Conservation (phyloP, 1,140 invertebrate species). For the Panulirus ornatus region DNA sequence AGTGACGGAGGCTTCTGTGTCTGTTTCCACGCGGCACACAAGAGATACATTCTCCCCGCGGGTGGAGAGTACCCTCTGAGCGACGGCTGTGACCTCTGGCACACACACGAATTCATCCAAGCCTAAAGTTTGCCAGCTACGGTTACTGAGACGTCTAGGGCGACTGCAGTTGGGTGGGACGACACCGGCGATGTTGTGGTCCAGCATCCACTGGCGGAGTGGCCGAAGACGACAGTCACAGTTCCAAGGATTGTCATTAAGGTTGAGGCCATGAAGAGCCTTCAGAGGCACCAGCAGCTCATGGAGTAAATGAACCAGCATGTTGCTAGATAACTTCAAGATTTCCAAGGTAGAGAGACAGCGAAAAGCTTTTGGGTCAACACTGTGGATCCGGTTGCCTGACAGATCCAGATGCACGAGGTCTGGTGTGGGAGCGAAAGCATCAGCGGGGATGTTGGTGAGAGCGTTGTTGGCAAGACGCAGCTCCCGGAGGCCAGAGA, state of each 20-base stretch:
- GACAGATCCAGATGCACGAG: slow-evolving; percentile 86
- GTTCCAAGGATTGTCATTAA: slow-evolving; percentile 90
- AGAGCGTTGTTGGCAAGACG: slow-evolving; percentile 87
- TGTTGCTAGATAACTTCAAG: slow-evolving; percentile 87
- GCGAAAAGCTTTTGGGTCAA: slow-evolving; percentile 85
- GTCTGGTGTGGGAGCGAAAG: slow-evolving; percentile 84
- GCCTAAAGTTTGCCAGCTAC: slow-evolving; percentile 86
- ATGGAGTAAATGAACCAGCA: slow-evolving; percentile 82
- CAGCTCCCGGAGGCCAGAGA: slow-evolving; percentile 86
- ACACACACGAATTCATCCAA: slow-evolving; percentile 89
- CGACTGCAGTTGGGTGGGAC: slow-evolving; percentile 84
- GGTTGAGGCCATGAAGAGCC: slow-evolving; percentile 85
- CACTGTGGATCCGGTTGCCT: slow-evolving; percentile 83
- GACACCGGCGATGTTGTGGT: slow-evolving; percentile 86
- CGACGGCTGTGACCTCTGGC: slow-evolving; percentile 79
- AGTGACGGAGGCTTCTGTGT: slow-evolving; percentile 83
- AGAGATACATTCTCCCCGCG: slow-evolving; percentile 86
- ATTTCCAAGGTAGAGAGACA: slow-evolving; percentile 86
- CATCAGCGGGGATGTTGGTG: slow-evolving; percentile 83
- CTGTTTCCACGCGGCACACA: slow-evolving; percentile 84
- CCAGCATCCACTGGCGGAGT: slow-evolving; percentile 87
- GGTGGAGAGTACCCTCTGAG: slow-evolving; percentile 75
- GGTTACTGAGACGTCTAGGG: slow-evolving; percentile 82
- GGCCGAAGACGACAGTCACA: slow-evolving; percentile 87
- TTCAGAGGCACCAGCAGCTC: slow-evolving; percentile 83